Percentiles rank a stretch among this genome's conserved stretches.
These are phyloP conservation scores for Hypolimnas misippus DNA, from an alignment of 2,888 invertebrate species.

Conservation along the genomic window DNA sequence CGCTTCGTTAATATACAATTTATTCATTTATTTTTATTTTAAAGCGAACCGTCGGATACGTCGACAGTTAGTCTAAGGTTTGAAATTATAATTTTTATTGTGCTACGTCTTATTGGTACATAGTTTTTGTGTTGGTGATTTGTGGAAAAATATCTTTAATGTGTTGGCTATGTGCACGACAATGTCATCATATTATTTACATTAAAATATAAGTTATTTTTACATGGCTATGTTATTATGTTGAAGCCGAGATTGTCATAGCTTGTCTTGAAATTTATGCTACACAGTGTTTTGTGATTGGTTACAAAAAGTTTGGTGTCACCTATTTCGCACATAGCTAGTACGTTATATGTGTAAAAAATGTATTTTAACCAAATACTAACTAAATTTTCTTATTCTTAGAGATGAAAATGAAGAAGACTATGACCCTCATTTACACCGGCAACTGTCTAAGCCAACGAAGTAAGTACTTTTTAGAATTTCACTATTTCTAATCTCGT, in stretches of 20 bases:
- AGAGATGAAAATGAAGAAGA: constrained; percentile 65
- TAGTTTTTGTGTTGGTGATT: not conserved
- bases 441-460: constrained; percentile 86
- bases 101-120: not conserved
- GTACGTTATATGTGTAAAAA: not conserved
- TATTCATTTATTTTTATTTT: not conserved
- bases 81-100: not conserved
- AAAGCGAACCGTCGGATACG: not conserved
- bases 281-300: too few species aligned
- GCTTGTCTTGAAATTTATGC: too few species aligned
- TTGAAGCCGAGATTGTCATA: too few species aligned
- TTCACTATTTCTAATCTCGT: too few species aligned
- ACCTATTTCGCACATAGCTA: not conserved
- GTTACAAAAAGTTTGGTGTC: too few species aligned
- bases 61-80: not conserved
- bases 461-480: too few species aligned
- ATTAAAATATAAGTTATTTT: too few species aligned
- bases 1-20: too few species aligned
- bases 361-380: not conserved
- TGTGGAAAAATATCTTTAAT: not conserved
- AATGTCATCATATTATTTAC: too few species aligned
- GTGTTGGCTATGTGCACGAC: not conserved
- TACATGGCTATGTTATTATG: too few species aligned
- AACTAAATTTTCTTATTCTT: not conserved
- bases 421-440: constrained; percentile 87